A percentile compares a stretch with the other conserved stretches of the same genome.
These are phyloP conservation scores for Hycleus cichorii DNA, from an alignment of 1,140 invertebrate species.

Conservation along the genomic window DNA sequence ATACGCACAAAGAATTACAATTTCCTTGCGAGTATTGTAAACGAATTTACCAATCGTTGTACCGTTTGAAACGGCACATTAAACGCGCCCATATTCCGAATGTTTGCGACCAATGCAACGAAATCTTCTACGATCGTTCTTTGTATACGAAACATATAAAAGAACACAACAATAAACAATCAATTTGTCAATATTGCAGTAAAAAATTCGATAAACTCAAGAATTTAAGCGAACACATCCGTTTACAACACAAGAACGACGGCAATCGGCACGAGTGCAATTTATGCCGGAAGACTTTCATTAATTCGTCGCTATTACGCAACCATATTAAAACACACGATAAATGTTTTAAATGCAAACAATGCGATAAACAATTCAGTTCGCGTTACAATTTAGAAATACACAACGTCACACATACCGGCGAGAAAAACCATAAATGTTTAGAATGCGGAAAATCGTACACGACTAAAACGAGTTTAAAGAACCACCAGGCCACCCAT, in stretches of 20 bases:
- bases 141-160: conserved; percentile 21
- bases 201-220: conserved; percentile 29
- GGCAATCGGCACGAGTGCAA: conserved; percentile 25
- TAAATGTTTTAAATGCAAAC: conserved; percentile 29
- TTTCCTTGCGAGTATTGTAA: conserved; percentile 33
- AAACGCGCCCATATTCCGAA: conserved; percentile 28
- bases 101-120: conserved; percentile 27
- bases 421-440: conserved; percentile 27
- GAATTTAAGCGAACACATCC: conserved; percentile 30
- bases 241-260: conserved; percentile 31
- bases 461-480: conserved; percentile 26
- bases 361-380: conserved; percentile 27
- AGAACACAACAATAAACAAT: conserved; percentile 18
- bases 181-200: conserved; percentile 23
- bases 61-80: conserved; percentile 28
- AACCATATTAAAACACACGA: conserved; percentile 31
- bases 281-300: conserved; percentile 30
- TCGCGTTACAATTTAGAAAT: conserved; percentile 31
- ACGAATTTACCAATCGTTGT: conserved; percentile 28
- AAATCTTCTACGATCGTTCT: conserved; percentile 23
- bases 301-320: conserved; percentile 24
- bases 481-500: conserved; percentile 27
- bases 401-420: conserved; percentile 29
- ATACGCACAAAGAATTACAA: conserved; percentile 25
- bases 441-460: conserved; percentile 24